Conservation (phyloP, 2,113 vertebrate genomes). For the Gopherus flavomarginatus region DNA sequence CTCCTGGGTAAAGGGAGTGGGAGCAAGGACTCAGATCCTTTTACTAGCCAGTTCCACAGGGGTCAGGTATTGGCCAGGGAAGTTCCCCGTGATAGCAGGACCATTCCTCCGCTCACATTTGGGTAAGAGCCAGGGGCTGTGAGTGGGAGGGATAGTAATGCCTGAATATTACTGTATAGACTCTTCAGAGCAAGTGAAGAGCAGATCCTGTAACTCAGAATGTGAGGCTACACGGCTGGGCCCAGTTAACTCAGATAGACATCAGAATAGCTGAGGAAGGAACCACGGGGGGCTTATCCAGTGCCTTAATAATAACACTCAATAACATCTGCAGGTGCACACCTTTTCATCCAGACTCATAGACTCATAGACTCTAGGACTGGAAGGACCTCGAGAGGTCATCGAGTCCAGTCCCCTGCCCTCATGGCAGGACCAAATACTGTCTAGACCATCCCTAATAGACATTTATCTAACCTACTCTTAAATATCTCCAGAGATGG, state of each 20-base stretch:
- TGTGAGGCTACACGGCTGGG: background rate
- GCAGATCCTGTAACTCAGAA: background rate
- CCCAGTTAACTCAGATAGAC: background rate
- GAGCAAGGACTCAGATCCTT: too few relatives aligned
- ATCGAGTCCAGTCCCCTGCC: too few relatives aligned
- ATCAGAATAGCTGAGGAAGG: background rate
- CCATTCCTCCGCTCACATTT: too few relatives aligned
- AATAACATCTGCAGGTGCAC: background rate
- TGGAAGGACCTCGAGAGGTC: too few relatives aligned
- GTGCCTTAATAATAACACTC: background rate
- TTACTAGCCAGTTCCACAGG: rapidly evolving
- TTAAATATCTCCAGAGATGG: too few relatives aligned
- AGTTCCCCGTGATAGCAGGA: too few relatives aligned
- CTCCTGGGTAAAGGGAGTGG: too few relatives aligned
- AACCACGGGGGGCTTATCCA: background rate
- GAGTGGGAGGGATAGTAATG: background rate
- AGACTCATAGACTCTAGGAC: too few relatives aligned
- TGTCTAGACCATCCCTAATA: too few relatives aligned
- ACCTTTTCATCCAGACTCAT: background rate
- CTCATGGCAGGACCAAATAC: too few relatives aligned
- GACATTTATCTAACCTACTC: too few relatives aligned
- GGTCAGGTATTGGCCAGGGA: too few relatives aligned
- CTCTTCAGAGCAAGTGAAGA: background rate
- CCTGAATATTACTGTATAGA: background rate
- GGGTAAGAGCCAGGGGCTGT: background rate